Base-by-base conservation (phyloP, 2,113 vertebrate species). In the Toxotes chatareus region DNA sequence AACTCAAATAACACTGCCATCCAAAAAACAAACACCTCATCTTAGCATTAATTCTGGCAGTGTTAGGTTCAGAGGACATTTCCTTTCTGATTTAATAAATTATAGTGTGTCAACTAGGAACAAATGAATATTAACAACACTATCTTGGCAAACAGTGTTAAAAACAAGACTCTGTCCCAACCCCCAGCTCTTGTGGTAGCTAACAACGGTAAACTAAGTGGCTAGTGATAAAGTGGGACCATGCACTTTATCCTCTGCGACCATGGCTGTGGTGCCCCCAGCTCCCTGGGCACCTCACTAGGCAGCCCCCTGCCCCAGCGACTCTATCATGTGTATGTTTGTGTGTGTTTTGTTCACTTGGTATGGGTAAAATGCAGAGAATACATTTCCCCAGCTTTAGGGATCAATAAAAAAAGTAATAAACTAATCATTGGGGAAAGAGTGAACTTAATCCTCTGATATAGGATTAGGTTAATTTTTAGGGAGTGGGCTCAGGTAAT, bases 371-470 rank as follows among this genome's bases (percentile, higher is more conserved):
- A 27, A 27, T 27, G 27, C 27, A 27, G 27, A 27, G 27, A 27
- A 27, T 27, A 27, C 27, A 27, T 27, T 27, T 27, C 27, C 27
- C 27, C 27, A 27, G 27, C 27, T 27, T 27, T 27, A 27, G 27
- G 27, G 27, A 27, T 27, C 27, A 27, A 27, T 27, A 27, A 27
- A 27, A 27, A 27, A 27, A 27, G 27, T 27, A 79, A 65, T 31
- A 23, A 14, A 61, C 56, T 40, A 67, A 73, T 78, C 38, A 36
- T 34, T 53, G 16, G 31, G 27, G 46, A 72, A 84, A 68, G n/a
- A 42, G 2, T 64, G n/a, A 80, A 53, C 34, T 31, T 70, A 84
- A 69, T 79, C 71, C 49, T 9, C 49, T 59, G n/a, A 56, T 61
- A 32, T 23, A 53, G 31, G 56, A 32, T 13, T 14, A 21, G 6